Evolutionary conservation across 2,797 vertebrate genomes (phyloP).

Genomic region (Rhynchotus rufescens): DNA sequence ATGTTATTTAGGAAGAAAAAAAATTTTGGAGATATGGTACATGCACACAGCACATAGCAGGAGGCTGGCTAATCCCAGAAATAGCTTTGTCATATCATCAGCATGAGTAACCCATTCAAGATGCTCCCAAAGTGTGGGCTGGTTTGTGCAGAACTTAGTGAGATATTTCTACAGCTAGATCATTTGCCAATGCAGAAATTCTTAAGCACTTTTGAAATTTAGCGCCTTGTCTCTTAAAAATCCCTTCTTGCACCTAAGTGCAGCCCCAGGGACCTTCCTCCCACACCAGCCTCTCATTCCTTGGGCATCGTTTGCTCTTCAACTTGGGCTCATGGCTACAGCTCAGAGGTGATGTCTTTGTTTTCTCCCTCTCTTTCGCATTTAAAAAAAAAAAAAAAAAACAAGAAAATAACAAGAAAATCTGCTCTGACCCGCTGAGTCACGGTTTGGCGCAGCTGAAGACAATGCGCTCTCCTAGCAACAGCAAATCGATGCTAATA

Average conservation of each 20-base stretch:
- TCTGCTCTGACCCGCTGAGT: slow-evolving; percentile 24
- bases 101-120: fast-evolving
- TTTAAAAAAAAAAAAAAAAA: too few relatives aligned
- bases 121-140: neutral
- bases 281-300: neutral
- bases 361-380: neutral
- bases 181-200: neutral
- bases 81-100: neutral
- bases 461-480: slow-evolving; percentile 15
- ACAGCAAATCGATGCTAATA: neutral
- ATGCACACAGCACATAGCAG: neutral
- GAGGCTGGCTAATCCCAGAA: neutral
- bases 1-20: neutral
- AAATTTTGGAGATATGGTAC: neutral
- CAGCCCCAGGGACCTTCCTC: neutral
- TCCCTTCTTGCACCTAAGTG: neutral
- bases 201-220: neutral
- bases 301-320: fast-evolving
- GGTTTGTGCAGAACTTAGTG: fast-evolving
- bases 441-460: neutral
- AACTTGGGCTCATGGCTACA: neutral
- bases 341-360: neutral
- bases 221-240: neutral
- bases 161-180: neutral
- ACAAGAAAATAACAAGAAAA: neutral